Evolutionary conservation across 1,140 invertebrate genomes (phyloP), one percentile per base, ranked within the genome.

Genomic region (Tenebrio molitor): DNA sequence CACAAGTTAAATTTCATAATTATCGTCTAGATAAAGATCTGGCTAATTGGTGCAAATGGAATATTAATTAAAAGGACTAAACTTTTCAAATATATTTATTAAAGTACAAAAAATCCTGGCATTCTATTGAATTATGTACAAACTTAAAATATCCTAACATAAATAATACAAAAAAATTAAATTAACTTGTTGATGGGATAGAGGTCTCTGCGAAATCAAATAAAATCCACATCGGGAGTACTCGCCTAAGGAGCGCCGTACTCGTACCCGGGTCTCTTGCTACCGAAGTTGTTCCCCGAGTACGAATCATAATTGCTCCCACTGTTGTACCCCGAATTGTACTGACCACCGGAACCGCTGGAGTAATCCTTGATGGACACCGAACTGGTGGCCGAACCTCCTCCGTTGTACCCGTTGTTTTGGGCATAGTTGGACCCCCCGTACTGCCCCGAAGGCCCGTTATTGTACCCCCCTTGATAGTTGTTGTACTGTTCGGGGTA

Each of bases 401-500:
- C 23, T 33, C 29, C 8, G 42, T 75, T 76, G 21, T 78, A 74
- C 7, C 53, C 73, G 23, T 70, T 69, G 39, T 70, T 73, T 16
- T 46, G 65, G 21, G 16, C 21, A 23, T 53, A 65, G 33, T 65
- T 25, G 10, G 34, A 39, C 25, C 42, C 16, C 21, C 53, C 68
- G 39, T 71, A 71, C 50, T 74, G 70, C 15, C 42, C 16, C 29
- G 36, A 41, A 36, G 34, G 71, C 34, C 34, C 67, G 41, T 62
- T 71, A 76, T 71, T 73, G 53, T 67, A 69, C n/a, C 65, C 65
- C 15, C 23, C 67, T 19, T 69, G 34, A 19, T 74, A 34, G 46
- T 72, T 76, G 12, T 65, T 71, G 70, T 80, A 79, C 29, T 77
- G 76, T 0, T 90, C 87, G 0, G 90, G 90, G 74, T 90, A 91